phyloP scores from a whole-genome alignment of 2,888 invertebrate genomes.

The Heliconius ethilla region DNA sequence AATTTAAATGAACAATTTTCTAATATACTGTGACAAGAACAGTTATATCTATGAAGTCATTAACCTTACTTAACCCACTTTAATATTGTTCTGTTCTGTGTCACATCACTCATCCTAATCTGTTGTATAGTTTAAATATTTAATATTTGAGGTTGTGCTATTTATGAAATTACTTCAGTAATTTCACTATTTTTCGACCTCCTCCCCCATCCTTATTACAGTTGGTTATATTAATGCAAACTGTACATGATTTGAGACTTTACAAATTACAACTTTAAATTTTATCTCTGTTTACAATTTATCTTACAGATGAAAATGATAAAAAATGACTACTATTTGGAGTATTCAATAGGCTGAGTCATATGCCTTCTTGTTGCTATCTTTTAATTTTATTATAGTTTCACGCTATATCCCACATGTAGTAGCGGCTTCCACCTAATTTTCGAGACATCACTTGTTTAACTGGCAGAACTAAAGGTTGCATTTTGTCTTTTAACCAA shows the following conservation, averaged over 20 bases:
- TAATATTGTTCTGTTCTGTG: background rate
- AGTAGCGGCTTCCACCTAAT: too few relatives aligned
- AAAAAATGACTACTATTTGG: background rate
- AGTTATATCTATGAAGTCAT: background rate
- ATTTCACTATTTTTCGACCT: too few relatives aligned
- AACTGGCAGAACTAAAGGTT: too few relatives aligned
- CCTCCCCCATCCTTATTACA: too few relatives aligned
- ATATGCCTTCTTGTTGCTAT: background rate
- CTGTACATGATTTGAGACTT: background rate
- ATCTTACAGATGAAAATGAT: background rate
- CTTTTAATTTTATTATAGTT: background rate
- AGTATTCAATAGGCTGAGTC: background rate
- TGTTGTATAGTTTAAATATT: background rate
- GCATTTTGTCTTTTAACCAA: too few relatives aligned
- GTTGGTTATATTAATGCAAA: too few relatives aligned
- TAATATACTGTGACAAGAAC: background rate
- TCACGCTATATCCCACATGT: background rate
- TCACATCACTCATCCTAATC: background rate
- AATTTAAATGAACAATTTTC: background rate
- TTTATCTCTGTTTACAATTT: background rate
- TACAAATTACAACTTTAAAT: too few relatives aligned
- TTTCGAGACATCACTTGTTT: too few relatives aligned
- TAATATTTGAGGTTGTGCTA: background rate
- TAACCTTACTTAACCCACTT: conserved; percentile 15
- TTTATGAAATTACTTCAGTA: too few relatives aligned